Evolutionary conservation across 2,797 vertebrate genomes (phyloP).

Genomic region (Pelodytes ibericus): DNA sequence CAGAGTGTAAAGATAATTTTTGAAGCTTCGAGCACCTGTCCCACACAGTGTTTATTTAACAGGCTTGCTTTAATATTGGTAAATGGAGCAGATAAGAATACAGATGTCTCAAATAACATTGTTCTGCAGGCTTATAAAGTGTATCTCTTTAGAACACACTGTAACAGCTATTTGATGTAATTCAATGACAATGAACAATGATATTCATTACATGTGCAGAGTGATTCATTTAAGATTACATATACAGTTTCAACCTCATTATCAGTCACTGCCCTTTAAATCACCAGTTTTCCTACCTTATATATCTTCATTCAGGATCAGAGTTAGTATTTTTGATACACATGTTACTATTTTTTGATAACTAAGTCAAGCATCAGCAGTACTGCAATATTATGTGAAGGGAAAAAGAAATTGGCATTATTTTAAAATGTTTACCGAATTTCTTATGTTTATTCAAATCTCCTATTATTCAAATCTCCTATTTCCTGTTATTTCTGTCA

Average conservation of each 20-base stretch:
- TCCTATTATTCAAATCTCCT: no score
- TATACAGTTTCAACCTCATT: neutral
- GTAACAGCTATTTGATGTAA: neutral
- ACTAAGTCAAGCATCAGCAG: no score
- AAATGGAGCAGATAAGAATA: neutral
- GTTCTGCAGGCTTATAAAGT: neutral
- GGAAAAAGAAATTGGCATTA: no score
- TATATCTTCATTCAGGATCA: no score
- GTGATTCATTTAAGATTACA: slow-evolving; percentile 1
- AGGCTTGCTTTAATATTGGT: neutral
- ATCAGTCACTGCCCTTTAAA: neutral
- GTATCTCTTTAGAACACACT: neutral
- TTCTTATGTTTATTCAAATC: no score
- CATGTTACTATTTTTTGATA: no score
- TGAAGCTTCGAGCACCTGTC: neutral
- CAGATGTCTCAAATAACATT: slow-evolving; percentile 2
- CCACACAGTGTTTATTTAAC: slow-evolving; percentile 5
- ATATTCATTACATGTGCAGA: slow-evolving; percentile 1
- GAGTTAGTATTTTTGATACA: no score
- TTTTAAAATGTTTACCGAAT: no score
- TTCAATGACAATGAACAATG: neutral
- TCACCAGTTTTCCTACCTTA: neutral
- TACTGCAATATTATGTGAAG: no score
- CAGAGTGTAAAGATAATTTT: neutral
- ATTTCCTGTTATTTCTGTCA: no score